Evolutionary conservation across 2,888 invertebrate species (phyloP).

Genomic region (Acleris sparsana): DNA sequence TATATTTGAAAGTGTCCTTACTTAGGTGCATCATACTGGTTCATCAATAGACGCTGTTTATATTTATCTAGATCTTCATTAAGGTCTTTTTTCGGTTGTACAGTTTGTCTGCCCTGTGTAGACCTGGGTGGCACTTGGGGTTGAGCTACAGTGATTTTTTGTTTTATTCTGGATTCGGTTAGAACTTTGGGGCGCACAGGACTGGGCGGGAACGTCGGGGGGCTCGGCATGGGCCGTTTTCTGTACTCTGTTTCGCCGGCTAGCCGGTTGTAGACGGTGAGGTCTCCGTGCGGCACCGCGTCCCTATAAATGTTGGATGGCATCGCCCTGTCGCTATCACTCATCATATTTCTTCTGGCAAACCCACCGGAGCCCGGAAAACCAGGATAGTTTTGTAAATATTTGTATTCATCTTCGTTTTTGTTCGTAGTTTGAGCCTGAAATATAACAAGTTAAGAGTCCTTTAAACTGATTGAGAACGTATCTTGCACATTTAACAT

Average conservation of each 20-base stretch:
- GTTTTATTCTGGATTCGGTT: too few species aligned
- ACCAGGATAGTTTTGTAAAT: background rate
- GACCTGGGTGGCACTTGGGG: too few species aligned
- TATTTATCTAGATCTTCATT: slow-evolving; percentile 45
- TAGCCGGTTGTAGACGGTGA: background rate
- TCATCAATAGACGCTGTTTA: slow-evolving; percentile 45
- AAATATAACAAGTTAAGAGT: too few species aligned
- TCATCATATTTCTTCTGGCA: background rate
- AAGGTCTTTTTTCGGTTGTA: slow-evolving; percentile 35
- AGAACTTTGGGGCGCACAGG: background rate
- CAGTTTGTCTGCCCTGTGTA: slow-evolving; percentile 8
- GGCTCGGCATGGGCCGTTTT: background rate
- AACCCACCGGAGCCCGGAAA: background rate
- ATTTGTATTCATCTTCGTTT: background rate
- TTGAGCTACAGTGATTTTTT: too few species aligned
- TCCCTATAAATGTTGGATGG: slow-evolving; percentile 2
- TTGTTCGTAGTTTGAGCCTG: background rate
- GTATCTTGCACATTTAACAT: too few species aligned
- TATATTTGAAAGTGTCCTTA: slow-evolving; percentile 35
- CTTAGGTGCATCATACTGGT: slow-evolving; percentile 45
- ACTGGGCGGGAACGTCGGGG: background rate
- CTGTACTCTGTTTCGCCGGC: too few species aligned
- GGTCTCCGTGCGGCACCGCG: slow-evolving; percentile 3
- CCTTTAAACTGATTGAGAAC: too few species aligned
- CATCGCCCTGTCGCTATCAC: background rate